phyloP scores from a whole-genome alignment of 53 echinoderm and acorn worm genomes.

The Paelopatides confundens region DNA sequence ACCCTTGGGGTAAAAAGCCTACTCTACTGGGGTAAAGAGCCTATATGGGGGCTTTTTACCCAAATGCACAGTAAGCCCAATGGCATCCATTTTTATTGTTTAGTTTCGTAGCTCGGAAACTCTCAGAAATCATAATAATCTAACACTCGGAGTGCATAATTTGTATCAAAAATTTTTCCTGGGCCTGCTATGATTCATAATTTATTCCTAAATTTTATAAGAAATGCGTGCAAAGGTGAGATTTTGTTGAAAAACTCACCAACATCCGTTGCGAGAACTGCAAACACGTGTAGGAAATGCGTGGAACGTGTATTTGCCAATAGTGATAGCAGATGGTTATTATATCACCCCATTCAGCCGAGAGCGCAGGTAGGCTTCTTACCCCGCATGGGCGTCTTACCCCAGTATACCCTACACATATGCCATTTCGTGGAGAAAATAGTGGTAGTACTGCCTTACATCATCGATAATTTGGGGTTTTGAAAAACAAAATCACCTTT shows the following conservation, averaged over 20 bases:
- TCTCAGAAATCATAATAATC: not conserved
- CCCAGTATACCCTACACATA: too few species aligned
- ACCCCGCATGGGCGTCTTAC: too few species aligned
- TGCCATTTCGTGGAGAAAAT: too few species aligned
- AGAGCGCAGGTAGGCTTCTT: not conserved
- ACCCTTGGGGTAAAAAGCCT: slow-evolving; percentile 5
- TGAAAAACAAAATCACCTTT: too few species aligned
- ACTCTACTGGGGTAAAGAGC: slow-evolving; percentile 39
- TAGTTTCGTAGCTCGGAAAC: not conserved
- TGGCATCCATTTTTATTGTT: not conserved
- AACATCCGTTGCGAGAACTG: not conserved
- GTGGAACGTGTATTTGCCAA: not conserved
- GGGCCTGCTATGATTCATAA: too few species aligned
- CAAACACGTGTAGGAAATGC: not conserved
- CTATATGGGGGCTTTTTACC: slow-evolving; percentile 22
- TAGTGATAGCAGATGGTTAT: not conserved
- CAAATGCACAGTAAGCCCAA: slow-evolving; percentile 40
- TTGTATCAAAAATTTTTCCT: not conserved
- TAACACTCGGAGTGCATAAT: not conserved
- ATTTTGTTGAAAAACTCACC: slow-evolving; percentile 4
- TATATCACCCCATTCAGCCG: slow-evolving; percentile 2
- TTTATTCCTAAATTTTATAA: not conserved
- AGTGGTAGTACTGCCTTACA: too few species aligned
- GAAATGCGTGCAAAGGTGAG: slow-evolving; percentile 14
- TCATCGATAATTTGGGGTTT: too few species aligned